phyloP scores from a whole-genome alignment of 2,113 vertebrate genomes.

The Ranitomeya imitator region DNA sequence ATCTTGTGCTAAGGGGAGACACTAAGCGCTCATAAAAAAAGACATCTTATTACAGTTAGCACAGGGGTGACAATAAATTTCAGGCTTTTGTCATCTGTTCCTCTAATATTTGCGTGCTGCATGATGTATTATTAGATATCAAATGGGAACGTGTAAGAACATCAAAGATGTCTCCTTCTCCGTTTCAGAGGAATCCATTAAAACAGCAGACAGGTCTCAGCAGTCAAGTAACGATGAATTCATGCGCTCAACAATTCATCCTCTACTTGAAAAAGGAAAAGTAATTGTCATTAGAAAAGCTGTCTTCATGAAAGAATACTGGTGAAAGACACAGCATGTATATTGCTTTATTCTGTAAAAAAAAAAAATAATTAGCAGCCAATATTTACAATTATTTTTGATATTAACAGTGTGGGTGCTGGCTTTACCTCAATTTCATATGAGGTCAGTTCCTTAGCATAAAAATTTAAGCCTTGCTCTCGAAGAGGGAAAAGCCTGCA shows the following conservation, averaged over 20 bases:
- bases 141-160: conserved; percentile 23
- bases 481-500: conserved; percentile 93
- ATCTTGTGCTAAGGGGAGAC: neutral
- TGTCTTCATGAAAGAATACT: neutral
- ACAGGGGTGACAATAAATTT: conserved; percentile 6
- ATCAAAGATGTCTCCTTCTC: conserved; percentile 20
- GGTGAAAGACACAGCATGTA: neutral
- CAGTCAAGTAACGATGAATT: neutral
- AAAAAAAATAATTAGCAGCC: conserved; percentile 40
- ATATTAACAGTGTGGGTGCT: neutral
- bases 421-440: conserved; percentile 94
- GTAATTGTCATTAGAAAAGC: neutral
- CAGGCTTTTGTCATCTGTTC: conserved; percentile 27
- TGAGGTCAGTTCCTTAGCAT: conserved; percentile 97
- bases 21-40: neutral
- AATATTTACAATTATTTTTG: conserved; percentile 2
- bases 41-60: neutral
- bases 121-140: conserved; percentile 39
- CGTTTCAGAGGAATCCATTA: conserved; percentile 1
- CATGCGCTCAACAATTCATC: neutral
- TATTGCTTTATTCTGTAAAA: conserved; percentile 37
- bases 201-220: conserved; percentile 42
- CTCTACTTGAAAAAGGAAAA: neutral
- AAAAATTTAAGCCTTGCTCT: conserved; percentile 98
- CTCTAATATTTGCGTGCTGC: neutral